Base-by-base conservation (phyloP, 2,888 invertebrate species). In the Acleris emargana region DNA sequence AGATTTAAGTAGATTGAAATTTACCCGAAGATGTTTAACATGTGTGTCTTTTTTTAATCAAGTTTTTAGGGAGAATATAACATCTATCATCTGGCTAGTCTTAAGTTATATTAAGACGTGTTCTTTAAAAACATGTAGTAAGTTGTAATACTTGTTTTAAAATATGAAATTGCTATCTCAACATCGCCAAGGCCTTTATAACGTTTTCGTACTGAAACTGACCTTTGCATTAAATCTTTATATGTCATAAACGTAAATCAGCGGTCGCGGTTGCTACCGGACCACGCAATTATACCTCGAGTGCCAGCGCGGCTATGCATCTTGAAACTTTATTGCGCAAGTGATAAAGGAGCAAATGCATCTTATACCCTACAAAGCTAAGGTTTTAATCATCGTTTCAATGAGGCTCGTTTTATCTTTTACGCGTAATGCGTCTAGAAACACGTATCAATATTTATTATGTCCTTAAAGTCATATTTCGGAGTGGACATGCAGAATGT, bases 221-320 rank as follows among this genome's bases (percentile, higher is more conserved):
- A 42, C 54, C 9, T 5, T 16, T 38, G 42, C 54, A 22, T 42
- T 38, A 18, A 54, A 54, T 11, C 54, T 49, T 17, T 45, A 45
- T 17, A 45, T 54, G 54, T 54, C 54, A 42, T 54, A 54, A 54
- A 20, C 42, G 47, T 66, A 57, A 66, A 66, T 61, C 55, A 61
- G 57, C 9, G 58, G 50, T 13, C 25, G 55, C 18, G 52, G 17
- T 18, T 32, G 64, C 66, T 66, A 61, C 66, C 61, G 66, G 32
- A 25, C 51, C 66, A 66, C 66, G 66, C 66, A 61, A 66, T 61
- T 66, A 66, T 55, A 57, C n/a, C 47, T 54, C 49, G 47, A 49
- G 43, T 13, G 59, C 64, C 59, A 16, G 54, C 11, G 54, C 11
- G 54, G 59, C 49, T 28, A 13, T 7, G 42, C 22, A 28, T 49